These are phyloP conservation scores for Eufriesea mexicana DNA, from an alignment of 1,140 invertebrate species.

Conservation along the genomic window DNA sequence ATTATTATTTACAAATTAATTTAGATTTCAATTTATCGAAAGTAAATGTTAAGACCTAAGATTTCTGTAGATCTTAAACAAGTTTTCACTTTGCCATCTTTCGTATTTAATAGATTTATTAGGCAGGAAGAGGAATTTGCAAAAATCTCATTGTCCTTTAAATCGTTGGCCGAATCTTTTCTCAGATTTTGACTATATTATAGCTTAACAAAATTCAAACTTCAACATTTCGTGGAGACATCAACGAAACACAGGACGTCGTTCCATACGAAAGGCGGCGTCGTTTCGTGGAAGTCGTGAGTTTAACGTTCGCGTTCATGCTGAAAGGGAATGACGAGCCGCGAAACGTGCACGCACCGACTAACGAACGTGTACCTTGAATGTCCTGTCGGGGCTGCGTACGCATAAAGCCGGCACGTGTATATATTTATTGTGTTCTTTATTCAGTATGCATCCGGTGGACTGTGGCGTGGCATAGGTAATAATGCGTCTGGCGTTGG, in stretches of 20 bases:
- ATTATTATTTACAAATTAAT: too few species aligned
- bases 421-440: constrained; percentile 40
- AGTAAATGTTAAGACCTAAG: too few species aligned
- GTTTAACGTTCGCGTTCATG: constrained; percentile 32
- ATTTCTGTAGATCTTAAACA: too few species aligned
- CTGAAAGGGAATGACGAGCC: constrained; percentile 35
- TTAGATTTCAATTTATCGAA: too few species aligned
- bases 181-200: background rate
- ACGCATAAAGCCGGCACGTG: constrained; percentile 21
- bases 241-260: background rate
- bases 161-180: background rate
- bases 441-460: constrained; percentile 46
- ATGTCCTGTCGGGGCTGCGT: background rate
- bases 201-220: background rate
- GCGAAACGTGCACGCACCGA: constrained; percentile 42
- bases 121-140: background rate
- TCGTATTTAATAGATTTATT: too few species aligned
- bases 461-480: constrained; percentile 12
- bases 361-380: constrained; percentile 25
- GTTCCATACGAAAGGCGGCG: constrained; percentile 13
- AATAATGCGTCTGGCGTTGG: constrained; percentile 45
- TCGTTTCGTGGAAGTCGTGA: constrained; percentile 45
- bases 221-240: constrained; percentile 1
- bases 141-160: background rate
- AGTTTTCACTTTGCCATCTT: too few species aligned